Percentiles rank a stretch among this genome's conserved stretches.
These are phyloP conservation scores for Otus sunia DNA, from an alignment of 2,113 vertebrate genomes.

Conservation along the genomic window DNA sequence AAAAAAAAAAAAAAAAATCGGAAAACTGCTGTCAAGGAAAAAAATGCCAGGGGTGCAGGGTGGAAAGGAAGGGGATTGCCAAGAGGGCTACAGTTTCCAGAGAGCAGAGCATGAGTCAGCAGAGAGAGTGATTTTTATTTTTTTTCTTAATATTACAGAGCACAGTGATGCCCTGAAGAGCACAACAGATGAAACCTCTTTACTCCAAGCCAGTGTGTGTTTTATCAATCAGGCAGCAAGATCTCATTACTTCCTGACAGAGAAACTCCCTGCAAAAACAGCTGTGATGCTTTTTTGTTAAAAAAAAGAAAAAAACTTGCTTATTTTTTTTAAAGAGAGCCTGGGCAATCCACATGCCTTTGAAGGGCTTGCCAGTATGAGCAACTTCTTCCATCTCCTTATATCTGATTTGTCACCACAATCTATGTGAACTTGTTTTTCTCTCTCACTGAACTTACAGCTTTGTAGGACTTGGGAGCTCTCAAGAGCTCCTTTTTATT, in stretches of 20 bases:
- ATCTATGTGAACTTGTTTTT: neutral
- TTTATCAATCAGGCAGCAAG: conserved; percentile 61
- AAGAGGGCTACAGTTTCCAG: neutral
- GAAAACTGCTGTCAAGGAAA: neutral
- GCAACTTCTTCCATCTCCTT: neutral
- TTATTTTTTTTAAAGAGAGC: neutral
- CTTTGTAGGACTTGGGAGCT: neutral
- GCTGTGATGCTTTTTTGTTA: neutral
- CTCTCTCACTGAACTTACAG: neutral
- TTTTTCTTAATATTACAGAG: neutral
- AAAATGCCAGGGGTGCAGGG: neutral
- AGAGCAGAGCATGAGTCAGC: conserved; percentile 57
- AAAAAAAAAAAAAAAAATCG: neutral
- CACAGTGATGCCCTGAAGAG: neutral
- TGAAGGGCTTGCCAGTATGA: neutral
- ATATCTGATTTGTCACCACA: neutral
- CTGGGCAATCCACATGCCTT: neutral
- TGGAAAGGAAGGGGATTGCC: neutral
- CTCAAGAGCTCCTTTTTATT: neutral
- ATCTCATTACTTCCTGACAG: neutral
- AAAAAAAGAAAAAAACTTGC: neutral
- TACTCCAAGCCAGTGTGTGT: conserved; percentile 30
- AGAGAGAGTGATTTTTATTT: neutral
- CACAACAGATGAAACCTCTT: conserved; percentile 44
- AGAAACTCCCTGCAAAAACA: conserved; percentile 35